Evolutionary conservation across 2,113 vertebrate genomes (phyloP).

Genomic region (Gopherus flavomarginatus): DNA sequence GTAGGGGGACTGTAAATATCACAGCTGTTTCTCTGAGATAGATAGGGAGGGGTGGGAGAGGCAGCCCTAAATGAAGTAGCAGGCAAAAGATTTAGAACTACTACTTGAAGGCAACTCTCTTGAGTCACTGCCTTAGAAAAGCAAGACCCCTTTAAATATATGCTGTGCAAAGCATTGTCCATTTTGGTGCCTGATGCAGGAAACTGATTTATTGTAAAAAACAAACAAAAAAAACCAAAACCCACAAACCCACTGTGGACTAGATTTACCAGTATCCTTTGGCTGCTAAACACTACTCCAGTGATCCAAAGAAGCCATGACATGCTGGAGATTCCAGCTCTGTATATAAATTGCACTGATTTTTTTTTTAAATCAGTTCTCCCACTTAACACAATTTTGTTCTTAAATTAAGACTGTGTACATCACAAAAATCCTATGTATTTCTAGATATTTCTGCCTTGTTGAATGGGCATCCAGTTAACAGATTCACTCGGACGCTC

Average conservation of each 20-base stretch:
- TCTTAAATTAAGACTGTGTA: accelerated
- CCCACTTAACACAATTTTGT: accelerated
- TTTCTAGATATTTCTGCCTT: neutral
- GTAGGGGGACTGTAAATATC: constrained; percentile 4
- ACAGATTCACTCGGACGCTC: neutral
- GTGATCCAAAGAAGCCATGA: neutral
- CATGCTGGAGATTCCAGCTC: neutral
- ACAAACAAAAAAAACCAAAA: too few species aligned
- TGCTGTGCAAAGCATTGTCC: accelerated
- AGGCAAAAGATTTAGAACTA: neutral
- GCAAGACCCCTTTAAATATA: neutral
- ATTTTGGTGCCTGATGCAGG: neutral
- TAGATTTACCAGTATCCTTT: neutral
- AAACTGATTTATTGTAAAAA: neutral
- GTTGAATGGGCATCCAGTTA: neutral
- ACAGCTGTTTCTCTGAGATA: constrained; percentile 24
- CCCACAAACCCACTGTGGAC: neutral
- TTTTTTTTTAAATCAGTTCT: neutral
- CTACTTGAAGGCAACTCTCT: neutral
- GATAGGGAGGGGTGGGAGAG: constrained; percentile 5
- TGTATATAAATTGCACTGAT: neutral
- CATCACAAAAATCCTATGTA: neutral
- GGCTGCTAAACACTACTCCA: neutral
- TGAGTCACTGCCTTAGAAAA: neutral
- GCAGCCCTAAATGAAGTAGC: neutral